A percentile compares a stretch with the other conserved stretches of the same genome.
These are phyloP conservation scores for Brachyistius frenatus DNA, from an alignment of 2,113 vertebrate genomes.

Conservation along the genomic window DNA sequence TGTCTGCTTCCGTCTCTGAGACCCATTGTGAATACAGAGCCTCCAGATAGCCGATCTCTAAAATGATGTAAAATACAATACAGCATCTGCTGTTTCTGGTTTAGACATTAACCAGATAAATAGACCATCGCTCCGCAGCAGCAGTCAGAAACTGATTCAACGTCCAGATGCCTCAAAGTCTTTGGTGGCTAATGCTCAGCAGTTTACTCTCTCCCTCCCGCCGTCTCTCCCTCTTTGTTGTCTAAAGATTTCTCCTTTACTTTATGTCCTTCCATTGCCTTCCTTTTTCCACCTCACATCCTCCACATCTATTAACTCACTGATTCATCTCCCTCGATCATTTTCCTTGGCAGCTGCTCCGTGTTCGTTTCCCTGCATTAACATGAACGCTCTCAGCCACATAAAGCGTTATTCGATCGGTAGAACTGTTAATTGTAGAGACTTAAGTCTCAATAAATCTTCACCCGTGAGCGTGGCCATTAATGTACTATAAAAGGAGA, in stretches of 20 bases:
- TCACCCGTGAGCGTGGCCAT: slow-evolving; percentile 38
- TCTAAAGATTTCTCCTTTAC: slow-evolving; percentile 26
- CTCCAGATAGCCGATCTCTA: slow-evolving; percentile 29
- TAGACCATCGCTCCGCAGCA: slow-evolving; percentile 55
- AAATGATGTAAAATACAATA: slow-evolving; percentile 61
- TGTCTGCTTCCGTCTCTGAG: neutral
- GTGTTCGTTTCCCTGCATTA: slow-evolving; percentile 47
- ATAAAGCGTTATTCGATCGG: slow-evolving; percentile 51
- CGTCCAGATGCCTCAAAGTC: slow-evolving; percentile 58
- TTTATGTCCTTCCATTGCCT: slow-evolving; percentile 16
- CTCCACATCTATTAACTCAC: slow-evolving; percentile 40
- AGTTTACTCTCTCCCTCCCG: slow-evolving; percentile 1
- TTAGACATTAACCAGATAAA: slow-evolving; percentile 67
- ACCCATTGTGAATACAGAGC: slow-evolving; percentile 15
- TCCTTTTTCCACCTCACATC: slow-evolving; percentile 41
- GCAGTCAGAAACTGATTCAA: slow-evolving; percentile 55
- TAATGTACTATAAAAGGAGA: slow-evolving; percentile 54
- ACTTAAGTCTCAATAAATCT: slow-evolving; percentile 53
- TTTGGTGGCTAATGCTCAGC: slow-evolving; percentile 27
- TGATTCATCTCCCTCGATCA: slow-evolving; percentile 42
- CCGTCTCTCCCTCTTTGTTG: slow-evolving; percentile 13
- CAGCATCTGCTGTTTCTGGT: slow-evolving; percentile 66
- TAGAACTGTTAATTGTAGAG: slow-evolving; percentile 47
- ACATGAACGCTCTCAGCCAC: slow-evolving; percentile 57
- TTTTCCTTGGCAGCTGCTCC: slow-evolving; percentile 45